A percentile compares a stretch with the other conserved stretches of the same genome.
Conservation (phyloP, 2,113 vertebrate genomes). For the Semicossyphus pulcher region DNA sequence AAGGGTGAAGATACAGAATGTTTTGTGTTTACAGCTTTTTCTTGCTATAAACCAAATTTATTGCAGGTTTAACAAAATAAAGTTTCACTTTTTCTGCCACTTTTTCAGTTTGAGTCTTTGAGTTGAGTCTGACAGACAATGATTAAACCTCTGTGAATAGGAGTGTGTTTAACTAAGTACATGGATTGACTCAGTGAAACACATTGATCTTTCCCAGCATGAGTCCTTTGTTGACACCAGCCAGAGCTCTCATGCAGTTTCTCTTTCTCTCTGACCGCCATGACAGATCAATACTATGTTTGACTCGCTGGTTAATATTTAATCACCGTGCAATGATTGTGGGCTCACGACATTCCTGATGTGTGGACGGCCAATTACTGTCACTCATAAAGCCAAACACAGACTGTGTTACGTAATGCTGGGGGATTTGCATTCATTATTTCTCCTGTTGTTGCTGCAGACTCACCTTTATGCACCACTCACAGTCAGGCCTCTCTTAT, state of each 20-base stretch:
- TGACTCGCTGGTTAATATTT: conserved; percentile 68
- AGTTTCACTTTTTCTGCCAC: too few relatives aligned
- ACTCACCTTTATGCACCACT: conserved; percentile 17
- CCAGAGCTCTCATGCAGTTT: neutral
- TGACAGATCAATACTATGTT: conserved; percentile 34
- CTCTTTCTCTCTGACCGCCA: neutral
- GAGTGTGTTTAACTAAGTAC: too few relatives aligned
- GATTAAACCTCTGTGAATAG: too few relatives aligned
- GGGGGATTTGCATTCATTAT: conserved; percentile 15
- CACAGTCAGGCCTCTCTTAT: conserved; percentile 27
- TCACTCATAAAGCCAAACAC: conserved; percentile 41
- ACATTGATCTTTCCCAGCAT: neutral
- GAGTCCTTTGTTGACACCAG: too few relatives aligned
- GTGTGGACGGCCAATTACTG: conserved; percentile 29
- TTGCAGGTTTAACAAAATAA: too few relatives aligned
- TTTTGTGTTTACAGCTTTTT: too few relatives aligned
- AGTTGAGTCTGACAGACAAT: too few relatives aligned
- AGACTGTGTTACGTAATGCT: conserved; percentile 12
- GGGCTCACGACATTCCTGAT: conserved; percentile 30
- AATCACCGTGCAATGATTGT: conserved; percentile 40
- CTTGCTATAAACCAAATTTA: too few relatives aligned
- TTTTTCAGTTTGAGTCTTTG: too few relatives aligned
- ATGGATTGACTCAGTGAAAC: conserved; percentile 22
- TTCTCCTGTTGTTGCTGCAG: conserved; percentile 6
- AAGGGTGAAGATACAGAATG: too few relatives aligned